Conservation (phyloP, 2,113 vertebrate species). For the Corythornis madagascariensis region DNA sequence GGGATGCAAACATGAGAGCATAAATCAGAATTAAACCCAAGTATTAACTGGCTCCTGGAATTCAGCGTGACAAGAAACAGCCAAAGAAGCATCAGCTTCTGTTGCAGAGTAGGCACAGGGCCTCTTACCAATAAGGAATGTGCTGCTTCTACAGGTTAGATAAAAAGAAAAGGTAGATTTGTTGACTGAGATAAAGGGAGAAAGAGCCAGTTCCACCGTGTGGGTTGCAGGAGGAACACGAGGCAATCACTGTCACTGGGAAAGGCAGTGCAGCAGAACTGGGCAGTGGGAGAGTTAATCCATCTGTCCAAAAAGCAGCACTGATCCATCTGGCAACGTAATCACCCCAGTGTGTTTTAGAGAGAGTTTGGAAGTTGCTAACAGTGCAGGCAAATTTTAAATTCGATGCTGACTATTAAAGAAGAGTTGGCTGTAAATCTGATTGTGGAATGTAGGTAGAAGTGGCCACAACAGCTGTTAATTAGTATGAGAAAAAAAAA, state of each 20-base stretch:
- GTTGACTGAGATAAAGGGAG: not conserved
- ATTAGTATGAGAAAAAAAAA: not conserved
- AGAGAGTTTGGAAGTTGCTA: not conserved
- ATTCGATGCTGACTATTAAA: not conserved
- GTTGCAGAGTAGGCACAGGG: not conserved
- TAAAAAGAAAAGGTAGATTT: not conserved
- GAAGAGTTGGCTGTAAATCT: not conserved
- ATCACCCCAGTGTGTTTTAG: not conserved
- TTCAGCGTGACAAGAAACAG: not conserved
- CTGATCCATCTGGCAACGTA: not conserved
- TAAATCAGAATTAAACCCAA: not conserved
- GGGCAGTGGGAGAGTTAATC: not conserved
- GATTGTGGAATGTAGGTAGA: not conserved
- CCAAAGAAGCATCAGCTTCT: not conserved
- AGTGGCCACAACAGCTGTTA: not conserved
- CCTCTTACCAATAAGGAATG: not conserved
- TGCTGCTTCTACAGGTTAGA: not conserved
- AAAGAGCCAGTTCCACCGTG: rapidly evolving
- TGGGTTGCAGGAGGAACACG: not conserved
- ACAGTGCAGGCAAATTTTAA: not conserved
- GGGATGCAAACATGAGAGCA: not conserved
- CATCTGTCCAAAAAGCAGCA: not conserved
- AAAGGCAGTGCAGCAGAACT: not conserved
- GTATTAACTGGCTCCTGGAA: not conserved
- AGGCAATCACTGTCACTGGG: rapidly evolving